phyloP scores from a whole-genome alignment of 2,888 invertebrate genomes.

The Thumatha senex region DNA sequence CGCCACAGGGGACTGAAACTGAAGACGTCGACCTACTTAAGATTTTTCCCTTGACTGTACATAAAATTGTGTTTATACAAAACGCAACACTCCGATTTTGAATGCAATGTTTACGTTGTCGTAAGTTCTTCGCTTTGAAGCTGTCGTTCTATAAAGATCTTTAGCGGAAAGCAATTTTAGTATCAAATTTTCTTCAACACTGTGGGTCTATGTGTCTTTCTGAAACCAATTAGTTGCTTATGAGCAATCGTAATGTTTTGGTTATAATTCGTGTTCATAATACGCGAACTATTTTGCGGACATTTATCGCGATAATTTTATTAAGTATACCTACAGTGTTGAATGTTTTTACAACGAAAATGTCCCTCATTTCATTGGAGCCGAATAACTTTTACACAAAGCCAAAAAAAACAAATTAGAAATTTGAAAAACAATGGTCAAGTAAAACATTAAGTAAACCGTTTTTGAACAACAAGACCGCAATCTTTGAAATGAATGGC shows the following conservation, averaged over 20 bases:
- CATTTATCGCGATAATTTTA: too few species aligned
- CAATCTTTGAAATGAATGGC: constrained; percentile 29
- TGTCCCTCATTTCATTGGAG: too few species aligned
- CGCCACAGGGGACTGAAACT: constrained; percentile 30
- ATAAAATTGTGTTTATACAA: constrained; percentile 39
- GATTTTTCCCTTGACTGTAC: constrained; percentile 45
- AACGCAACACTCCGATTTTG: constrained; percentile 54
- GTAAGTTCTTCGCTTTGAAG: constrained; percentile 41
- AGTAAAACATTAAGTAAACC: too few species aligned
- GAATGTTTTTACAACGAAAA: too few species aligned
- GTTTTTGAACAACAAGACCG: constrained; percentile 8
- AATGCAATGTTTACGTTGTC: constrained; percentile 43
- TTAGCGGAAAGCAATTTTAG: constrained; percentile 19
- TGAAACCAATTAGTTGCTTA: too few species aligned
- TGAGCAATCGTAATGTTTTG: too few species aligned
- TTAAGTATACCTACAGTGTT: too few species aligned
- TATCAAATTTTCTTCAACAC: neutral
- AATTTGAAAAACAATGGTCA: too few species aligned
- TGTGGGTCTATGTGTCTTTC: neutral
- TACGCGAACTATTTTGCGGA: too few species aligned
- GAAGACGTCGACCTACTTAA: constrained; percentile 59
- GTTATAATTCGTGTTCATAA: too few species aligned
- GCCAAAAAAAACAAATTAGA: too few species aligned
- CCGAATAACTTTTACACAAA: too few species aligned
- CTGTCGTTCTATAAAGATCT: constrained; percentile 34